Conservation (phyloP, 2,888 invertebrate species). For the Eueremaeus valkanovi region DNA sequence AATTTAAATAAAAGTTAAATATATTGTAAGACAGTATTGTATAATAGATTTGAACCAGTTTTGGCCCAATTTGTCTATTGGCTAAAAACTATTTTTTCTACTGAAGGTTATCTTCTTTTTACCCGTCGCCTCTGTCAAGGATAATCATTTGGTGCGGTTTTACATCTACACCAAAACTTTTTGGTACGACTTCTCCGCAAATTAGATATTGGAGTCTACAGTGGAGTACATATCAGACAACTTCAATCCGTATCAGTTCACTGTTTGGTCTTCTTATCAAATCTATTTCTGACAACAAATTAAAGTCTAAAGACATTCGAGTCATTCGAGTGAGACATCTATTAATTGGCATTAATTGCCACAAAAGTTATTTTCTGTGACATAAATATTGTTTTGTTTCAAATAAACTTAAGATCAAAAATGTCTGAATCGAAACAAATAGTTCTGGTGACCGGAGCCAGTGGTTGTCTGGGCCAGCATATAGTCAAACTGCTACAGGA, state of each 20-base stretch:
- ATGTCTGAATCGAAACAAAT: constrained; percentile 41
- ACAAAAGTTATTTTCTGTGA: not conserved
- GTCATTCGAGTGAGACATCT: not conserved
- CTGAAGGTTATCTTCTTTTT: not conserved
- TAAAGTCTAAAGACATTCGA: not conserved
- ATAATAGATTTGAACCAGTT: too few species aligned
- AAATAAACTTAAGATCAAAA: not conserved
- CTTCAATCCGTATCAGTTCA: too few species aligned
- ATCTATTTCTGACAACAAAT: too few species aligned
- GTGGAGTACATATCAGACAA: too few species aligned
- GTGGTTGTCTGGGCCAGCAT: constrained; percentile 63
- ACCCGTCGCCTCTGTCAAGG: not conserved
- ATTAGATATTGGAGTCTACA: too few species aligned
- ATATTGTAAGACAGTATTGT: too few species aligned
- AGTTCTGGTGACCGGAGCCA: constrained; percentile 54
- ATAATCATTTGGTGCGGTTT: constrained; percentile 12
- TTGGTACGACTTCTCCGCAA: not conserved
- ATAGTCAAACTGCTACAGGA: constrained; percentile 59
- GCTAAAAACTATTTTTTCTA: not conserved
- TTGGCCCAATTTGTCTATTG: not conserved
- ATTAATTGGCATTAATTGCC: not conserved
- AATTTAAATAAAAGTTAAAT: too few species aligned
- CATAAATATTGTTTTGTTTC: not conserved
- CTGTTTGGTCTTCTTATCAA: too few species aligned
- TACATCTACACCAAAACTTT: not conserved